Conservation (phyloP, 2,888 invertebrate species). For the Euplagia quadripunctaria region DNA sequence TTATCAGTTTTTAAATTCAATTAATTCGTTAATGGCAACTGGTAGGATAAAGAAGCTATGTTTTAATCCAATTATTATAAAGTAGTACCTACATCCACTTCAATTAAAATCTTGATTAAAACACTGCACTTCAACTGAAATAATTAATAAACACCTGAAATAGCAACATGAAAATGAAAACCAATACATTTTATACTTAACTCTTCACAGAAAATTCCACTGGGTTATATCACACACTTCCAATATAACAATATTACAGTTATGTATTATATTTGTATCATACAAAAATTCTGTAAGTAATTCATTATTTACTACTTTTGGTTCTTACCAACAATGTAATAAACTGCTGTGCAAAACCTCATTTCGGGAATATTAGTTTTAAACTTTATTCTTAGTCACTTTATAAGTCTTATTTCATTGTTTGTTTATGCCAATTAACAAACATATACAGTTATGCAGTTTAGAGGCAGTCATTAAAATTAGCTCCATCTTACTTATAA, state of each 20-base stretch:
- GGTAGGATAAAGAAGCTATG: neutral
- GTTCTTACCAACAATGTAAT: neutral
- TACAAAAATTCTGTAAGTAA: constrained; percentile 3
- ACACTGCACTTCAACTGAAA: constrained; percentile 1
- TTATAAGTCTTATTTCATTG: too few relatives aligned
- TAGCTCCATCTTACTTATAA: too few relatives aligned
- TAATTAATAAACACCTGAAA: constrained; percentile 10
- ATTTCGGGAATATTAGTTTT: neutral
- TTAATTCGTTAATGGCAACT: too few relatives aligned
- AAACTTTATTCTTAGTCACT: neutral
- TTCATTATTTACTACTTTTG: neutral
- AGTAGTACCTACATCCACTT: neutral
- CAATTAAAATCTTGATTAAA: constrained; percentile 18
- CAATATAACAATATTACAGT: neutral
- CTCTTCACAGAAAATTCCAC: neutral
- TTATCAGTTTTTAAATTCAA: too few relatives aligned
- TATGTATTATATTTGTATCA: constrained; percentile 1
- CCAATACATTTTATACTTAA: neutral
- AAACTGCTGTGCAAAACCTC: neutral
- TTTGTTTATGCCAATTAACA: too few relatives aligned
- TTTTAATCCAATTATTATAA: neutral
- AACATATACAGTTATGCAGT: too few relatives aligned
- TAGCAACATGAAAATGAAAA: neutral
- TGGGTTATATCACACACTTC: neutral
- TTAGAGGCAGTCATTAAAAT: too few relatives aligned